A percentile compares a stretch with the other conserved stretches of the same genome.
These are phyloP conservation scores for Fistularia commersonii DNA, from an alignment of 2,797 vertebrate species.

Conservation along the genomic window DNA sequence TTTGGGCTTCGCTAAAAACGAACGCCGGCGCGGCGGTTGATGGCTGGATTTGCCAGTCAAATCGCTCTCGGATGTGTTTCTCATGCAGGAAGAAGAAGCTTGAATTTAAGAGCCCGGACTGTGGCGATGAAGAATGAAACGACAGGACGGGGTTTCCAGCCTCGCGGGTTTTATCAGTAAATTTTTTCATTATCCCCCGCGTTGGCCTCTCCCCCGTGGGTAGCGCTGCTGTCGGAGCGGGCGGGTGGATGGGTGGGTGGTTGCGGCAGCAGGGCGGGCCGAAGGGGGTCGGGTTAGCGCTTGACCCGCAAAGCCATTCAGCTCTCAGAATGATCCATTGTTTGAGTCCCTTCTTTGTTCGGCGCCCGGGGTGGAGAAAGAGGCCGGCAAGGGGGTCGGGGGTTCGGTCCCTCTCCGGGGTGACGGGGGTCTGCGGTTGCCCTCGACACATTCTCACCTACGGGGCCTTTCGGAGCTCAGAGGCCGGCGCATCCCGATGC, in stretches of 20 bases:
- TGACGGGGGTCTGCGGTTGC: constrained; percentile 61
- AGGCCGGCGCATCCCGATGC: constrained; percentile 22
- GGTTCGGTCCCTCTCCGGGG: constrained; percentile 34
- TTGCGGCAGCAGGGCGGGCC: background rate
- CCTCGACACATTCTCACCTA: constrained; percentile 59
- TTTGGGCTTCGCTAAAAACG: constrained; percentile 38
- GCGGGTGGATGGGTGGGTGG: constrained; percentile 48
- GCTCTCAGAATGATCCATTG: constrained; percentile 76
- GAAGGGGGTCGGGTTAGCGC: constrained; percentile 60
- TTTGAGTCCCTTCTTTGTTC: constrained; percentile 80
- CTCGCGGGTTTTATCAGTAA: constrained; percentile 73
- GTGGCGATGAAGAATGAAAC: constrained; percentile 56
- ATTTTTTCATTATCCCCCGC: constrained; percentile 77
- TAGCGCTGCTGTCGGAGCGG: constrained; percentile 76
- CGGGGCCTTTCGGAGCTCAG: constrained; percentile 42
- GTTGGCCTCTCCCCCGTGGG: constrained; percentile 79
- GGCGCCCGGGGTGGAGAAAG: constrained; percentile 65
- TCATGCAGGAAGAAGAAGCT: constrained; percentile 33
- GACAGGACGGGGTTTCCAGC: constrained; percentile 64
- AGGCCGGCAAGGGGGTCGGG: constrained; percentile 59
- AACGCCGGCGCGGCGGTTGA: constrained; percentile 57
- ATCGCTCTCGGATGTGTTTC: too few relatives aligned
- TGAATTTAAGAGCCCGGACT: constrained; percentile 69
- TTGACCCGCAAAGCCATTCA: constrained; percentile 78
- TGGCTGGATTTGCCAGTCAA: constrained; percentile 62